These are phyloP conservation scores for Drosophila varians DNA, from an alignment of 1,140 invertebrate genomes.

Conservation along the genomic window DNA sequence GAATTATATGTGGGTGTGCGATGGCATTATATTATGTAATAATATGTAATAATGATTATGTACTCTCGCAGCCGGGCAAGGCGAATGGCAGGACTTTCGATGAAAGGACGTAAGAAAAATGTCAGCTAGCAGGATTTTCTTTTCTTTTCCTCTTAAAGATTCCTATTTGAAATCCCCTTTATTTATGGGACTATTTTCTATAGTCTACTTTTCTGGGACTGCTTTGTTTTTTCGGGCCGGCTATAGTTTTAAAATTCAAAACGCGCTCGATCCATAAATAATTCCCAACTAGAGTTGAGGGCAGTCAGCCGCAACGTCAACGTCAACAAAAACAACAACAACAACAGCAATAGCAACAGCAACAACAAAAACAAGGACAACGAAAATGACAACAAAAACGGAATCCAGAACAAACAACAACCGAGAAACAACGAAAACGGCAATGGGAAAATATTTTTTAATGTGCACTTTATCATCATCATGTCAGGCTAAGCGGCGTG, in stretches of 20 bases:
- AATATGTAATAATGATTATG: conserved; percentile 72
- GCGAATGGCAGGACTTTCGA: neutral
- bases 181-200: neutral
- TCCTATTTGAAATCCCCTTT: no score
- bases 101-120: no score
- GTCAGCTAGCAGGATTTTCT: no score
- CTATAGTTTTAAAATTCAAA: conserved; percentile 56
- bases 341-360: conserved; percentile 3
- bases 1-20: conserved; percentile 52
- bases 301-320: conserved; percentile 17
- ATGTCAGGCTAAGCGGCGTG: conserved; percentile 75
- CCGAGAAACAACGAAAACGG: conserved; percentile 47
- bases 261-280: conserved; percentile 55
- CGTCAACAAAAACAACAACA: neutral
- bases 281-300: conserved; percentile 43
- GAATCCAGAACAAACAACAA: conserved; percentile 27
- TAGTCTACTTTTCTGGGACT: neutral
- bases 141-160: no score
- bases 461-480: conserved; percentile 78
- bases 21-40: conserved; percentile 69
- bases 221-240: neutral
- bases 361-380: neutral
- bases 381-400: conserved; percentile 3
- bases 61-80: conserved; percentile 3
- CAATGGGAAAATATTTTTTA: conserved; percentile 73